Conservation (phyloP, 2,888 invertebrate genomes). For the Agriopis aurantiaria region DNA sequence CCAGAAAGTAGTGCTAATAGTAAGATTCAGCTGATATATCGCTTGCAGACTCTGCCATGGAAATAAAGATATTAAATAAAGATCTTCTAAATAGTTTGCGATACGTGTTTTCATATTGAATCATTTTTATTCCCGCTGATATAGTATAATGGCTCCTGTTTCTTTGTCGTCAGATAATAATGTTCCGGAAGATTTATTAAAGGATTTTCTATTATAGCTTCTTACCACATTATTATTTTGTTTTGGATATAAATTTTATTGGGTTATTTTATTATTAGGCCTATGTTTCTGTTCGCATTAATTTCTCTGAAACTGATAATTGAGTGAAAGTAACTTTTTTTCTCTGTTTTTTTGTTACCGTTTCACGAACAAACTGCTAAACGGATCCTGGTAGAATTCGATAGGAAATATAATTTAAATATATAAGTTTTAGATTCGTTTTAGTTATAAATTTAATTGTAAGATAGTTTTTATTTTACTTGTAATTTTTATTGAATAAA, state of each 20-base stretch:
- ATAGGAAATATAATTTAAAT: no score
- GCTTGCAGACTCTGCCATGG: slow-evolving; percentile 30
- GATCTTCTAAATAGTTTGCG: slow-evolving; percentile 52
- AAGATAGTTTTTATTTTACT: no score
- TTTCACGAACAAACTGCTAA: no score
- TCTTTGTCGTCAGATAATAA: slow-evolving; percentile 35
- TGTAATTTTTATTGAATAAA: no score
- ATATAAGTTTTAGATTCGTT: no score
- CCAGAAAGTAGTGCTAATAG: neutral
- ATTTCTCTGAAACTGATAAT: neutral
- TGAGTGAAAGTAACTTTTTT: no score
- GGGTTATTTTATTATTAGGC: slow-evolving; percentile 19
- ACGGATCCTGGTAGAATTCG: no score
- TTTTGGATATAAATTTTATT: slow-evolving; percentile 28
- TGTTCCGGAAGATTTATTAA: slow-evolving; percentile 26
- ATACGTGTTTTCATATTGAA: slow-evolving; percentile 37
- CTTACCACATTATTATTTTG: slow-evolving; percentile 35
- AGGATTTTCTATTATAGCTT: slow-evolving; percentile 35
- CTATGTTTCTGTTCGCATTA: neutral
- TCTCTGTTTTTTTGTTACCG: neutral
- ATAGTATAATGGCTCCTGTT: slow-evolving; percentile 39
- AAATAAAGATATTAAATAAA: slow-evolving; percentile 62
- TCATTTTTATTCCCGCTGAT: slow-evolving; percentile 40
- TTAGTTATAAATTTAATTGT: no score
- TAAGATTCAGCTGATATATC: slow-evolving; percentile 29